A percentile compares a stretch with the other conserved stretches of the same genome.
phyloP scores from a whole-genome alignment of 2,797 vertebrate genomes.

The Sebastiscus albofasciatus region DNA sequence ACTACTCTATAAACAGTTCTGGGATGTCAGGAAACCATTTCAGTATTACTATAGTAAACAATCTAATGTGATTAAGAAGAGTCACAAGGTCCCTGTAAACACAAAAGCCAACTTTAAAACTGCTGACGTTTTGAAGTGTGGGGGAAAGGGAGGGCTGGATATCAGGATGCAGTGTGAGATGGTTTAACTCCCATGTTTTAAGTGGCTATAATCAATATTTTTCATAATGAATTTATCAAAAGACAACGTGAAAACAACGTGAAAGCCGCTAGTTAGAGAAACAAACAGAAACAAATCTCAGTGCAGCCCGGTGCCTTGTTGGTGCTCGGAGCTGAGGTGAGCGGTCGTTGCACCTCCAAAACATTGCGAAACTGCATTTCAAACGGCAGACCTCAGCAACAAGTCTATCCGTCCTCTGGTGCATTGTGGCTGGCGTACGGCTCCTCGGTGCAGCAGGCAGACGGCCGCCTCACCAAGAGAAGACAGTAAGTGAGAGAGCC shows the following conservation, averaged over 20 bases:
- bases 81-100: constrained; percentile 16
- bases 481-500: too few relatives aligned
- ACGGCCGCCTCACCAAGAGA: too few relatives aligned
- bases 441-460: too few relatives aligned
- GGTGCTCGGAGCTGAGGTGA: too few relatives aligned
- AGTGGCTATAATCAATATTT: background rate
- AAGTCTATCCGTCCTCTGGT: too few relatives aligned
- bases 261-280: background rate
- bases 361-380: too few relatives aligned
- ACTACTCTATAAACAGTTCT: constrained; percentile 1
- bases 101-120: constrained; percentile 2
- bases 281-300: too few relatives aligned
- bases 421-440: too few relatives aligned
- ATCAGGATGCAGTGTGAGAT: background rate
- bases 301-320: too few relatives aligned
- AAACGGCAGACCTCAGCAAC: too few relatives aligned
- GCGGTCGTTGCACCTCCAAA: too few relatives aligned
- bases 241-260: background rate
- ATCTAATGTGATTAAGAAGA: constrained; percentile 20
- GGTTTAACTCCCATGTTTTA: background rate
- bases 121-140: background rate
- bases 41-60: background rate
- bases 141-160: background rate
- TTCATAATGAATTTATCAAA: background rate
- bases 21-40: background rate